These are phyloP conservation scores for Mesorhabditis spiculigera DNA, from an alignment of 2,888 invertebrate species.

Conservation along the genomic window DNA sequence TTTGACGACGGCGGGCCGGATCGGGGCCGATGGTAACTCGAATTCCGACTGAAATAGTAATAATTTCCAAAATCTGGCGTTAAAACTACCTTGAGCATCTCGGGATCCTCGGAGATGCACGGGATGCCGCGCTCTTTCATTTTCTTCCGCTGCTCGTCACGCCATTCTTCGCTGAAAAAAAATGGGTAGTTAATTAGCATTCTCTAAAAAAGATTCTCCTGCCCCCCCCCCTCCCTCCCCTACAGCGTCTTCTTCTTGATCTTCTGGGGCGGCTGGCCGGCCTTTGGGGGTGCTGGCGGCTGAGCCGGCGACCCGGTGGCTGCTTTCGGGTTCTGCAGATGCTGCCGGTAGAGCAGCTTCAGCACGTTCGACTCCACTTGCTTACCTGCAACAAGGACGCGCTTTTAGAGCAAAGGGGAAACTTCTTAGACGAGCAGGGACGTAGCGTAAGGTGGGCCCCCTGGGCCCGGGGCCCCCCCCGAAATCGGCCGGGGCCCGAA, in stretches of 20 bases:
- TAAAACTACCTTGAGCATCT: neutral
- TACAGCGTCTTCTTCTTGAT: neutral
- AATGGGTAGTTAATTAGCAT: no score
- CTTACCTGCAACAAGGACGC: neutral
- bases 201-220: no score
- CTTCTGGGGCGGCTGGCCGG: neutral
- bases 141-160: slow-evolving; percentile 1
- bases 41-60: neutral
- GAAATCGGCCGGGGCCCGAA: no score
- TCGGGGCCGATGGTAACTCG: neutral
- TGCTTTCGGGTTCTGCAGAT: neutral
- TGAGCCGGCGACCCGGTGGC: neutral
- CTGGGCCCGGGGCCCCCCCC: no score
- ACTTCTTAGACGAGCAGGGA: no score
- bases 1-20: neutral
- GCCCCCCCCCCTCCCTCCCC: no score
- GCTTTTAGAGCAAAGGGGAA: no score
- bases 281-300: neutral
- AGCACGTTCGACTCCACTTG: neutral
- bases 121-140: slow-evolving; percentile 2
- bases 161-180: neutral
- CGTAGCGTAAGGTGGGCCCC: no score
- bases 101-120: slow-evolving; percentile 1
- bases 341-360: neutral
- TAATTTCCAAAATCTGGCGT: neutral